Percentiles rank a stretch among this genome's conserved stretches.
Conservation (phyloP, 2,797 vertebrate species). For the Xiphorhynchus erythropygius region DNA sequence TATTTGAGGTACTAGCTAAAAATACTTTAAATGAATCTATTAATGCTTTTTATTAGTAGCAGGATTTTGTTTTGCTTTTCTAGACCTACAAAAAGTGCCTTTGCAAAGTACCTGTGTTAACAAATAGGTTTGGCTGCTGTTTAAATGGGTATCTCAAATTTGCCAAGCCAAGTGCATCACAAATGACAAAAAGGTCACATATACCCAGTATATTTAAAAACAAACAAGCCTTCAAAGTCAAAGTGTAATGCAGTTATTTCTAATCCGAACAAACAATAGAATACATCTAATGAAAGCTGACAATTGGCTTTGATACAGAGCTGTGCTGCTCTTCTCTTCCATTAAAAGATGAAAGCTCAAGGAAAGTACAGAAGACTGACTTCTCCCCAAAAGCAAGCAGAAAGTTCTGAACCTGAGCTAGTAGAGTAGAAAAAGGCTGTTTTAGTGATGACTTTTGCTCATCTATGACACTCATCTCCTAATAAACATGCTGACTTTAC, state of each 20-base stretch:
- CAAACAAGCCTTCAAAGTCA: conserved; percentile 60
- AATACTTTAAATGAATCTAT: background rate
- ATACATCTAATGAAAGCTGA: conserved; percentile 63
- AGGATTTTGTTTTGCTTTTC: conserved; percentile 4
- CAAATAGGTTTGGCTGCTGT: conserved; percentile 37
- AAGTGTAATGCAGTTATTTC: conserved; percentile 64
- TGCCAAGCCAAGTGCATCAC: conserved; percentile 55
- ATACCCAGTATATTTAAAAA: conserved; percentile 57
- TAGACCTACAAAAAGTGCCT: background rate
- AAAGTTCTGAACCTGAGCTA: conserved; percentile 53
- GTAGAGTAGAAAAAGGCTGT: background rate
- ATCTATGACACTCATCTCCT: background rate
- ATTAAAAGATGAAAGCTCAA: conserved; percentile 58
- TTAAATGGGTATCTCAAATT: conserved; percentile 38
- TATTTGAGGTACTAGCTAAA: background rate
- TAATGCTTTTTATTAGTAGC: background rate
- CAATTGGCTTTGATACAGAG: conserved; percentile 64
- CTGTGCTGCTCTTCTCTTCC: conserved; percentile 49
- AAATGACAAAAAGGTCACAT: conserved; percentile 62
- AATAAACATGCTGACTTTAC: conserved; percentile 11
- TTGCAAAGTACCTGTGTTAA: background rate
- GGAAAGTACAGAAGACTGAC: conserved; percentile 33
- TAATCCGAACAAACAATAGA: conserved; percentile 62
- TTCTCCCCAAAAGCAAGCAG: conserved; percentile 20
- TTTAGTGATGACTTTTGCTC: background rate